A percentile compares a stretch with the other conserved stretches of the same genome.
phyloP scores from a whole-genome alignment of 2,888 invertebrate species.

The Erebia ligea region DNA sequence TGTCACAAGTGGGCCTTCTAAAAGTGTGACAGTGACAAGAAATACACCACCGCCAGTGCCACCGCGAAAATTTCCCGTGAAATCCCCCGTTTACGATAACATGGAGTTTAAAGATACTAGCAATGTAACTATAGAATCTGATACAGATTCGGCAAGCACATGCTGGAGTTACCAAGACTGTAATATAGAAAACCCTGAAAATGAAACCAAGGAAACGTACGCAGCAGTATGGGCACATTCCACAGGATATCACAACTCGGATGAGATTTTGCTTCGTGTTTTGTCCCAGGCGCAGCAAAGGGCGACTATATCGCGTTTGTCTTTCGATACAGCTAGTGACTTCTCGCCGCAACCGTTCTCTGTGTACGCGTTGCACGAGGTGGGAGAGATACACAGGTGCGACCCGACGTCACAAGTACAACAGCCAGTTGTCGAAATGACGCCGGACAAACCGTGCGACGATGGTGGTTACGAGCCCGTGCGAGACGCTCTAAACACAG shows the following conservation, averaged over 20 bases:
- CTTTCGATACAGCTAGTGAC: conserved; percentile 71
- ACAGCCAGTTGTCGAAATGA: conserved; percentile 72
- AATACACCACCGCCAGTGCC: conserved; percentile 58
- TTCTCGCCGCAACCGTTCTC: conserved; percentile 64
- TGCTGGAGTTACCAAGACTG: conserved; percentile 79
- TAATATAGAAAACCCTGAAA: conserved; percentile 60
- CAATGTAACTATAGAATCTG: conserved; percentile 48
- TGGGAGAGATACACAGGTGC: conserved; percentile 71
- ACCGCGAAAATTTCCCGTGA: conserved; percentile 59
- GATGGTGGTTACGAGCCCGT: conserved; percentile 78
- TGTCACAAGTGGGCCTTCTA: conserved; percentile 64
- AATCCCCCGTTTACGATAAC: conserved; percentile 56
- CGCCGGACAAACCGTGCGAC: conserved; percentile 73
- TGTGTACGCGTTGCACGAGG: conserved; percentile 72
- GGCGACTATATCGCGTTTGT: conserved; percentile 68
- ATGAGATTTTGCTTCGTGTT: conserved; percentile 66
- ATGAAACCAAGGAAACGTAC: conserved; percentile 61
- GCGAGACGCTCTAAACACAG: conserved; percentile 70
- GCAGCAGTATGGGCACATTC: conserved; percentile 75
- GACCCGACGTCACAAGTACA: conserved; percentile 18
- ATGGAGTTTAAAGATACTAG: conserved; percentile 50
- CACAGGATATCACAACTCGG: conserved; percentile 75
- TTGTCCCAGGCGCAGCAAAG: conserved; percentile 61
- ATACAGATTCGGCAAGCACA: conserved; percentile 73
- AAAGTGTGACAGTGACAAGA: conserved; percentile 48